Conservation (phyloP, 2,888 invertebrate genomes). For the Eumacrocentrus americanus region DNA sequence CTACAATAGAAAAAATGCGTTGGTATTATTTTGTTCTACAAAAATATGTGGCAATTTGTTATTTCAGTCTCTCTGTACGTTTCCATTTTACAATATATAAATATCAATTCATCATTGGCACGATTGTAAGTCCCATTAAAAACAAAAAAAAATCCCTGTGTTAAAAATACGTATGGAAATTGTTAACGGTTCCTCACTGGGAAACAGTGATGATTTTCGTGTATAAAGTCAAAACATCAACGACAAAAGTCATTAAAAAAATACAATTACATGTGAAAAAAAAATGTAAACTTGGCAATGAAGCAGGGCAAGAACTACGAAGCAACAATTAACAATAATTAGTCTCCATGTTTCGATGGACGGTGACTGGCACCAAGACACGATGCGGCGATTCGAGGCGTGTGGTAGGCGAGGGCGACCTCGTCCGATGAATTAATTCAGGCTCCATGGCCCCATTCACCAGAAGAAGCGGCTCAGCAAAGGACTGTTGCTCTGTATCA, state of each 20-base stretch:
- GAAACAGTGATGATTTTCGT: background rate
- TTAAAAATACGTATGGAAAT: constrained; percentile 12
- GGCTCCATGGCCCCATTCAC: constrained; percentile 49
- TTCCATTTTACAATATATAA: constrained; percentile 14
- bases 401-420: constrained; percentile 63
- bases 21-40: constrained; percentile 8
- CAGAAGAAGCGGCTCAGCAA: constrained; percentile 63
- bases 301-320: constrained; percentile 1
- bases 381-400: constrained; percentile 67
- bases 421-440: constrained; percentile 43
- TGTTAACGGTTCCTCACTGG: background rate
- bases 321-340: constrained; percentile 61
- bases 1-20: constrained; percentile 13
- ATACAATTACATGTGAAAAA: background rate
- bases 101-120: constrained; percentile 28
- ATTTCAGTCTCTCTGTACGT: constrained; percentile 20
- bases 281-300: background rate
- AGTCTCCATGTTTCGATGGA: constrained; percentile 87
- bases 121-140: constrained; percentile 13
- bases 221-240: too few species aligned
- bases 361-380: constrained; percentile 86
- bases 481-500: constrained; percentile 83
- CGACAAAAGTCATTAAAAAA: too few species aligned
- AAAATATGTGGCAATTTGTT: constrained; percentile 25
- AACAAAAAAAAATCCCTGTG: constrained; percentile 9